Conservation (phyloP, 2,797 vertebrate species). For the Ptychadena robeensis region DNA sequence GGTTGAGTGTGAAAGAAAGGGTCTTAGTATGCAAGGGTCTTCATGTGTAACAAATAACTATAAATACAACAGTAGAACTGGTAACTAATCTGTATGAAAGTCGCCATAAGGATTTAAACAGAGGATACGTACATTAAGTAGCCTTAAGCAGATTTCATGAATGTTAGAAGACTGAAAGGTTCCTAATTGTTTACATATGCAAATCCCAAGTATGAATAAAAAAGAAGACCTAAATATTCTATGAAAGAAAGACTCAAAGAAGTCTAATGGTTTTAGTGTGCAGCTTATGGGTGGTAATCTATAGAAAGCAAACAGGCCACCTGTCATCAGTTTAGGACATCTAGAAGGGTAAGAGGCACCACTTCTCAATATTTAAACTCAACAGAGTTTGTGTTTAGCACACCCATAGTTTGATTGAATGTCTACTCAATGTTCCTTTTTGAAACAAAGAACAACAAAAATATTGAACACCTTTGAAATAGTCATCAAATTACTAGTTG, state of each 20-base stretch:
- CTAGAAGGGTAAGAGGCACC: background rate
- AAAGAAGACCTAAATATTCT: background rate
- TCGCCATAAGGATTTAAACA: no score
- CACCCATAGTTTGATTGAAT: background rate
- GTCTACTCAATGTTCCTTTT: background rate
- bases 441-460: background rate
- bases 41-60: background rate
- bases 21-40: background rate
- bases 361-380: background rate
- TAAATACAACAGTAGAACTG: background rate
- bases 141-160: no score
- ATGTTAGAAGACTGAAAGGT: no score
- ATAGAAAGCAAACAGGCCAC: background rate
- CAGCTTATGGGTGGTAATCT: background rate
- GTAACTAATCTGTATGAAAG: no score
- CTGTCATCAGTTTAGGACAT: background rate
- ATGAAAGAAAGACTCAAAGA: background rate
- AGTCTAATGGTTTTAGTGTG: background rate
- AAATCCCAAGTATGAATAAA: background rate
- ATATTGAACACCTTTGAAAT: background rate
- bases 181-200: no score
- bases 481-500: background rate
- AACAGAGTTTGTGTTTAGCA: background rate
- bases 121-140: no score
- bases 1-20: background rate